Evolutionary conservation across 2,113 vertebrate genomes (phyloP).

Genomic region (Calidris pugnax): DNA sequence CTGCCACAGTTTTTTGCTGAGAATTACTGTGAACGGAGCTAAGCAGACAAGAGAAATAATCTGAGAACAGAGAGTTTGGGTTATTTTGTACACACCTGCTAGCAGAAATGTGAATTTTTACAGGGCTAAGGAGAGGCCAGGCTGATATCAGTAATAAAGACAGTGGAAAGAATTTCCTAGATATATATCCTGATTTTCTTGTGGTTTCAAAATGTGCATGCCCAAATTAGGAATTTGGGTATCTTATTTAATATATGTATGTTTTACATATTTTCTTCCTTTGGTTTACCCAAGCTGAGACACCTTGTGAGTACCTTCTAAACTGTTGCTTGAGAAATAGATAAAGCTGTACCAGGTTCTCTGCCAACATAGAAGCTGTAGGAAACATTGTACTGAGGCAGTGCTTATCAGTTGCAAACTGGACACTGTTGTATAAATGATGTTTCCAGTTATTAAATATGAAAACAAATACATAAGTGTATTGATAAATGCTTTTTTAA

Average conservation of each 20-base stretch:
- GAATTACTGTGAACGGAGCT: neutral
- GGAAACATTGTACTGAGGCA: neutral
- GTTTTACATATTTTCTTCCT: neutral
- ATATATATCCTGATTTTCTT: neutral
- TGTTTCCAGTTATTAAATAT: neutral
- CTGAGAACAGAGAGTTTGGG: neutral
- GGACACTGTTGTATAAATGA: neutral
- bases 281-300: neutral
- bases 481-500: neutral
- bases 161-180: neutral
- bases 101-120: neutral
- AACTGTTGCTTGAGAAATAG: neutral
- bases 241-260: neutral
- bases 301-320: neutral
- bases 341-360: neutral
- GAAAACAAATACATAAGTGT: neutral
- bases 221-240: neutral
- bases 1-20: neutral
- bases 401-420: neutral
- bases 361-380: neutral
- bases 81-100: neutral
- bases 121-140: neutral
- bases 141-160: neutral
- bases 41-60: neutral
- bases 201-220: neutral